Base-by-base conservation (phyloP, 2,113 vertebrate species). In the Melospiza georgiana region DNA sequence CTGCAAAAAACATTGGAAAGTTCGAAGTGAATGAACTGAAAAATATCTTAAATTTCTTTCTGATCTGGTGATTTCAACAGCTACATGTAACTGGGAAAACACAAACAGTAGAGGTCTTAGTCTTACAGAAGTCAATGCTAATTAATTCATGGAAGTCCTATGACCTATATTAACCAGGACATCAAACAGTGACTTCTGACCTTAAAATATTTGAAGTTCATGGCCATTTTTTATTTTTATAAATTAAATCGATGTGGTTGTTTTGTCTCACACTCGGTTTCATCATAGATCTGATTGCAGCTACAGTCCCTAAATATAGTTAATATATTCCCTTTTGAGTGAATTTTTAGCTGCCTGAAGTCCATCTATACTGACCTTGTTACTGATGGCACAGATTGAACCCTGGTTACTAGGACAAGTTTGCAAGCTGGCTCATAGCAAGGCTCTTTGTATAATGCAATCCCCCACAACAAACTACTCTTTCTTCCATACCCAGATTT, bases 21-120 rank as follows among this genome's bases (percentile, higher is more conserved):
- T 77, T 90, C 2, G 15, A 86, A 90, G 75, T 51, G 85, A 93
- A 90, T 88, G 63, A 94, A 93, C 95, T 79, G 90, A 93, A 93
- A 93, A 94, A 83, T 75, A 83, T 41, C 44, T 79, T 83, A 30
- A 75, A 83, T 80, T 92, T 92, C 39, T 83, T 96, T 95, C 90
- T 88, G 55, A 90, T 80, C n/a, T 83, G 28, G 25, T 83, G 58
- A 87, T 58, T 88, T 90, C 79, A 67, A 46, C 23, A 69, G 41
- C 66, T 87, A 79, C 3, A 54, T 75, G 5, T 57, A 82, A 49
- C 22, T 76, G 31, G 20, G 41, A 52, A 81, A 89, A 82, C 10
- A 39, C n/a, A 78, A 84, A 71, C 44, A 86, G 46, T 75, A 93
- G 95, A 96, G 77, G 74, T 91, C 78, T 91, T 61, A 28, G 54